Evolutionary conservation across 2,113 vertebrate genomes (phyloP), one percentile per base, ranked within the genome.

Genomic region (Phoxinus phoxinus): DNA sequence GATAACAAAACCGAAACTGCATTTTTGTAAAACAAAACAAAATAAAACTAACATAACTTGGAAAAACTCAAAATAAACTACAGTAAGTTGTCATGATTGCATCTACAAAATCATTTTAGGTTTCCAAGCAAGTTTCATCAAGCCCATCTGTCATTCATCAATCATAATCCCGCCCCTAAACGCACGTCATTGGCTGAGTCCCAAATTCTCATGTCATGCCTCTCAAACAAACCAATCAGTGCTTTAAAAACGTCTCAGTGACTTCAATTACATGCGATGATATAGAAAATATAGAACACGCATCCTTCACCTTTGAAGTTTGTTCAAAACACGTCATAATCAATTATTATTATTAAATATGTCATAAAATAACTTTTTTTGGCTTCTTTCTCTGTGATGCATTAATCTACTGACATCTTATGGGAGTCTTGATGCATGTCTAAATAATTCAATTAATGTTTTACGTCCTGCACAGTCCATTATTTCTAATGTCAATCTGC

Each of bases 371-470:
- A 48, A 0, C 7, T 44, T 46, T 41, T 41, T 72, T 73, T 8
- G 71, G 41, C 41, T 27, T 25, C 23, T 27, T 32, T 41, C 78
- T 51, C 32, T 71, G 53, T 11, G 46, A 58, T 61, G 25, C 59
- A 83, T 83, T 56, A 30, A 21, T 80, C 30, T 19, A 37, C 56
- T 67, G 51, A 53, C 59, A 76, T 71, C 53, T 77, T 46, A 81
- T 69, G 59, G 71, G 46, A 8, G 15, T 69, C 77, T 41, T 58
- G 46, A 79, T 79, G 61, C 67, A 9, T 58, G 30, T 63, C 74
- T 86, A 84, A 88, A 86, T 84, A 84, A 84, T 84, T 88, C 0
- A 86, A 67, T 86, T 67, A 65, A 85, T 58, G 56, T 72, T 71
- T 83, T 41, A 48, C 19, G 25, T 73, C 53, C 67, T 63, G 51